Percentiles rank a stretch among this genome's conserved stretches.
phyloP scores from a whole-genome alignment of 1,140 invertebrate genomes.

The Drosophila auraria region DNA sequence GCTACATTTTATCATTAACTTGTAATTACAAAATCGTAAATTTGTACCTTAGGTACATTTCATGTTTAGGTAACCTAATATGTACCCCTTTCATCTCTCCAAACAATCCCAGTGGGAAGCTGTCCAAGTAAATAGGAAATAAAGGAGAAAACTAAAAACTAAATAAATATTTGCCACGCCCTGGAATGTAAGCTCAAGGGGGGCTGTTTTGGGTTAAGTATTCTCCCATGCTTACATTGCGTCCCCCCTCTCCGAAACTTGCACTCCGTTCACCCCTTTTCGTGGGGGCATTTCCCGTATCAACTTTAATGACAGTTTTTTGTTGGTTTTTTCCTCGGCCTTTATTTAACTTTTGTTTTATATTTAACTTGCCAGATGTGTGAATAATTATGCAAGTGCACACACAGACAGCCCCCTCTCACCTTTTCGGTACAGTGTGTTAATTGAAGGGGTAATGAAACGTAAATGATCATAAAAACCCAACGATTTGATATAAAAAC shows the following conservation, averaged over 20 bases:
- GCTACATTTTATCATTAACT: not conserved
- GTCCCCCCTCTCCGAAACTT: not conserved
- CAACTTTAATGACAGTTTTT: slow-evolving; percentile 46
- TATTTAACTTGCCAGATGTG: slow-evolving; percentile 47
- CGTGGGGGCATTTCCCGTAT: slow-evolving; percentile 72
- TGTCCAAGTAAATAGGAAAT: slow-evolving; percentile 67
- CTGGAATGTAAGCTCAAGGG: slow-evolving; percentile 7
- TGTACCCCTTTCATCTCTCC: not conserved
- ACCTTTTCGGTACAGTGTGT: slow-evolving; percentile 3
- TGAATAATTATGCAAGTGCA: slow-evolving; percentile 60
- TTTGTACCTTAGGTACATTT: not conserved
- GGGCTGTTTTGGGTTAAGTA: slow-evolving; percentile 20
- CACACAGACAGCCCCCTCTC: not conserved
- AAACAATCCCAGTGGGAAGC: slow-evolving; percentile 23
- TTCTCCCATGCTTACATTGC: slow-evolving; percentile 8
- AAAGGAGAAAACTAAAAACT: slow-evolving; percentile 11
- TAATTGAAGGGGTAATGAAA: slow-evolving; percentile 38
- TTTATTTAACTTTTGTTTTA: slow-evolving; percentile 49
- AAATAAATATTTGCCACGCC: slow-evolving; percentile 35
- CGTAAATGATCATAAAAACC: slow-evolving; percentile 34
- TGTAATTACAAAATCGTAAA: not conserved
- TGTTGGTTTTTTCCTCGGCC: slow-evolving; percentile 33
- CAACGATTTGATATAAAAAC: slow-evolving; percentile 17
- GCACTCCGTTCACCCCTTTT: slow-evolving; percentile 29
- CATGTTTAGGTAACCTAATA: not conserved